Percentiles rank a stretch among this genome's conserved stretches.
Evolutionary conservation across 2,888 invertebrate species (phyloP).

Genomic region (Tanypteryx hageni): DNA sequence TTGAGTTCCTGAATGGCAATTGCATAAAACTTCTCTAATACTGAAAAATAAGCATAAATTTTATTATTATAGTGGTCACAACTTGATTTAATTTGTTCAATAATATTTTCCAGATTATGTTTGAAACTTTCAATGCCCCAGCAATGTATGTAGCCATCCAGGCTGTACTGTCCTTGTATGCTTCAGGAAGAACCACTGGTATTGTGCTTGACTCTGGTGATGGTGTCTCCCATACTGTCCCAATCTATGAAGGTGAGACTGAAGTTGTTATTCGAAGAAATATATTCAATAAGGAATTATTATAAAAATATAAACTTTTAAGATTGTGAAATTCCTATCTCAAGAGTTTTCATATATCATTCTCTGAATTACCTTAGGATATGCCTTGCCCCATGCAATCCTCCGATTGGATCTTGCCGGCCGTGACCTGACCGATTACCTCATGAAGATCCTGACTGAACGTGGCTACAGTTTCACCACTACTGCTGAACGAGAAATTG

Average conservation of each 20-base stretch:
- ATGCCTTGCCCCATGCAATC: constrained; percentile 77
- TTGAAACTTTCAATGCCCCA: constrained; percentile 93
- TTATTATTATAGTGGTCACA: too few relatives aligned
- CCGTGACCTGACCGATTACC: constrained; percentile 78
- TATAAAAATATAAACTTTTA: not conserved
- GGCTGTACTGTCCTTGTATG: constrained; percentile 94
- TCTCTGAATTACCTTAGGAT: constrained; percentile 70
- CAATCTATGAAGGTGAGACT: constrained; percentile 89
- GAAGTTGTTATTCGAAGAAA: not conserved
- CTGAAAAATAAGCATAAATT: not conserved
- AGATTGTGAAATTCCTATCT: too few relatives aligned
- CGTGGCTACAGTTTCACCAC: constrained; percentile 79
- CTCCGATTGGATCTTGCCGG: constrained; percentile 77
- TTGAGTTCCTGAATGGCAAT: not conserved
- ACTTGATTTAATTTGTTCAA: not conserved
- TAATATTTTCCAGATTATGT: constrained; percentile 84
- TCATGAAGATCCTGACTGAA: constrained; percentile 78
- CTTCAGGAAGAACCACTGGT: constrained; percentile 95
- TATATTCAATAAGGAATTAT: not conserved
- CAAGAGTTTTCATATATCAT: not conserved
- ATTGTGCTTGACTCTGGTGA: constrained; percentile 95
- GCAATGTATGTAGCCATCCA: constrained; percentile 97
- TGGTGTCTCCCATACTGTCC: constrained; percentile 95
- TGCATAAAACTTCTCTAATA: not conserved
- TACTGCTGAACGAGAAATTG: constrained; percentile 87